A percentile compares a stretch with the other conserved stretches of the same genome.
phyloP scores from a whole-genome alignment of 2,888 invertebrate genomes.

The Eristalis pertinax region DNA sequence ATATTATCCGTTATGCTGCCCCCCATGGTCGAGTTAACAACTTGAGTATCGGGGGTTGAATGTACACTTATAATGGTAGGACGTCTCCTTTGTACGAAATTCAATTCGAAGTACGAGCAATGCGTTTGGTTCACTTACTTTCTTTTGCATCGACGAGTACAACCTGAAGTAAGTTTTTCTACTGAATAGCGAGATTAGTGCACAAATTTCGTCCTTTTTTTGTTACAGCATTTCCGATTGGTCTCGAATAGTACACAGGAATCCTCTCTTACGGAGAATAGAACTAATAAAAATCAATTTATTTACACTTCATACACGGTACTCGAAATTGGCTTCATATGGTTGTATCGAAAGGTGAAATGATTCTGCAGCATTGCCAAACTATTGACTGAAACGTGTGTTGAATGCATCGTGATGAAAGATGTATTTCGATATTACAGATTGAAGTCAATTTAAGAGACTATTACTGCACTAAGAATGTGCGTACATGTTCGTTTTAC shows the following conservation, averaged over 20 bases:
- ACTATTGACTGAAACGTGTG: neutral
- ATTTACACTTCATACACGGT: conserved; percentile 6
- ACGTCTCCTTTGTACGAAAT: conserved; percentile 49
- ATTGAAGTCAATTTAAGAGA: neutral
- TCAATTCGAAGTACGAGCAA: conserved; percentile 50
- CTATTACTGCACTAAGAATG: neutral
- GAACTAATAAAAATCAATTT: conserved; percentile 45
- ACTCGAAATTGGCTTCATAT: neutral
- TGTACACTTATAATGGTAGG: conserved; percentile 50
- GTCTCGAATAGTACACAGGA: neutral
- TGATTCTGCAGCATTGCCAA: neutral
- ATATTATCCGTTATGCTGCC: conserved; percentile 53
- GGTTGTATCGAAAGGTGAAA: neutral
- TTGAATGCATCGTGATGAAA: neutral
- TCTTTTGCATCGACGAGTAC: neutral
- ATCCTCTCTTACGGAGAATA: conserved; percentile 1
- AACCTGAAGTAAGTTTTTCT: conserved; percentile 15
- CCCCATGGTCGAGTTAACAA: conserved; percentile 48
- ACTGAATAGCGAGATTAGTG: conserved; percentile 16
- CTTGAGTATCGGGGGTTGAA: conserved; percentile 19
- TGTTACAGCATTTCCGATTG: conserved; percentile 11
- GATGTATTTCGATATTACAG: too few relatives aligned
- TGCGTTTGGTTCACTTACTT: conserved; percentile 50
- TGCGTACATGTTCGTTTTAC: too few relatives aligned
- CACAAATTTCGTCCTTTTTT: conserved; percentile 19